A percentile compares a stretch with the other conserved stretches of the same genome.
Conservation (phyloP, 92 coral and sea anemone genomes). For the Metridium senile region DNA sequence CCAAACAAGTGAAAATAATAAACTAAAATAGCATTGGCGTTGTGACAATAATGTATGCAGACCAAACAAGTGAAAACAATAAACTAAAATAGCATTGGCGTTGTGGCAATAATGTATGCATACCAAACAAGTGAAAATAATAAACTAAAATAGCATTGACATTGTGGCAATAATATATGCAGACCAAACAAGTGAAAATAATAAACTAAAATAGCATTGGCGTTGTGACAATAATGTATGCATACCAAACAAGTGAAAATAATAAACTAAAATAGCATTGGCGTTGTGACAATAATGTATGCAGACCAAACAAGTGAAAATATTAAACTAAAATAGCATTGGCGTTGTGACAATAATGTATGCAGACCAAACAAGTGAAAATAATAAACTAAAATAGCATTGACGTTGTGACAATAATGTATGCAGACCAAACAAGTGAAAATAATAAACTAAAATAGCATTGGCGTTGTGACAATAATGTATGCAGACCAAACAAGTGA, state of each 20-base stretch:
- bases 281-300: background rate
- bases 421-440: constrained; percentile 35
- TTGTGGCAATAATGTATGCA: background rate
- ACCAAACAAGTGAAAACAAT: constrained; percentile 34
- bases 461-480: background rate
- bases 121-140: constrained; percentile 37
- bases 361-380: constrained; percentile 36
- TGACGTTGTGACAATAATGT: background rate
- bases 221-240: background rate
- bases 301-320: constrained; percentile 36
- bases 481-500: constrained; percentile 34
- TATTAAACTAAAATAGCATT: background rate
- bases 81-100: background rate
- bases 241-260: constrained; percentile 39
- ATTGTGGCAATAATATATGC: background rate
- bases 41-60: background rate
- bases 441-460: background rate
- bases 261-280: background rate
- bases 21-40: background rate
- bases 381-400: background rate
- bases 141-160: background rate
- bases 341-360: background rate
- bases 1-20: constrained; percentile 22
- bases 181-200: constrained; percentile 38
- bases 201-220: background rate